Conservation (phyloP, 2,113 vertebrate species). For the Psilopogon haemacephalus region DNA sequence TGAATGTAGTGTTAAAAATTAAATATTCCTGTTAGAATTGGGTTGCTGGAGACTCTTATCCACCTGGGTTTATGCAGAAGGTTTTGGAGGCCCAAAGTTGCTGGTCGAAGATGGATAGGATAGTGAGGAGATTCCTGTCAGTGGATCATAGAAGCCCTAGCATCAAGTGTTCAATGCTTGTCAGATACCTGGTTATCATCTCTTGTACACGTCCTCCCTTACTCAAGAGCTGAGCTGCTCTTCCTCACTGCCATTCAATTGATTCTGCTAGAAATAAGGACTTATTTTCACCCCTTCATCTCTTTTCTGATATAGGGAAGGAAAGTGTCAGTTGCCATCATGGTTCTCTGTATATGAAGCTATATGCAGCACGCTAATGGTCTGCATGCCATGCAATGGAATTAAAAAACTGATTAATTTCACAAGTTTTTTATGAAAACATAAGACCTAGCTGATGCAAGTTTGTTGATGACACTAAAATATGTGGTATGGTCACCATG, state of each 20-base stretch:
- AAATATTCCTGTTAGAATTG: neutral
- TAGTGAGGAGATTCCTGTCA: neutral
- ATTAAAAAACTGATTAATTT: neutral
- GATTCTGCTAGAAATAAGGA: neutral
- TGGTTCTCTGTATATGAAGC: neutral
- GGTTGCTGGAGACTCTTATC: fast-evolving
- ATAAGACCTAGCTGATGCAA: neutral
- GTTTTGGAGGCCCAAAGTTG: neutral
- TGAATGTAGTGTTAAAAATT: neutral
- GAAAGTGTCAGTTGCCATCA: neutral
- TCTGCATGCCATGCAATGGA: neutral
- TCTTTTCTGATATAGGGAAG: neutral
- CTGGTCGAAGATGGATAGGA: neutral
- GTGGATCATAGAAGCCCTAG: neutral
- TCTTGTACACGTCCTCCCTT: neutral
- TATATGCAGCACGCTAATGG: neutral
- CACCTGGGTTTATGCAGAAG: neutral
- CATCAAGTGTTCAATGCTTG: fast-evolving
- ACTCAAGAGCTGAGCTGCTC: neutral
- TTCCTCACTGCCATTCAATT: neutral
- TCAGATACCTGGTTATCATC: neutral
- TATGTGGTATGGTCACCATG: too few species aligned
- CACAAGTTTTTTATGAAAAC: neutral
- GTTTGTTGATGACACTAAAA: too few species aligned
- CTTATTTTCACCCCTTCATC: neutral